A percentile compares a stretch with the other conserved stretches of the same genome.
These are phyloP conservation scores for Drosophila putrida DNA, from an alignment of 2,888 invertebrate species.

Conservation along the genomic window DNA sequence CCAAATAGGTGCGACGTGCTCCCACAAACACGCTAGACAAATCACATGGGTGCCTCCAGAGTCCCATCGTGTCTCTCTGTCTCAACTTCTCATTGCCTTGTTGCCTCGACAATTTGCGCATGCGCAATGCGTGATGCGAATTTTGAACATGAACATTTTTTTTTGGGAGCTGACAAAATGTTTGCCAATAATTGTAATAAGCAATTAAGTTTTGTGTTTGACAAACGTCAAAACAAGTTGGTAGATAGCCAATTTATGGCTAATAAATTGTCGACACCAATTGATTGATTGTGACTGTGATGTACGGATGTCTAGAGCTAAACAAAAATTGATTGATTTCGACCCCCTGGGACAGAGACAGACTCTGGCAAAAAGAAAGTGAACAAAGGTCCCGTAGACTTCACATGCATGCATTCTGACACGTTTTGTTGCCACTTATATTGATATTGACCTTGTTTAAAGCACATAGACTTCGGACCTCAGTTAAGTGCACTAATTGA, in stretches of 20 bases:
- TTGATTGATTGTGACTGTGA: conserved; percentile 33
- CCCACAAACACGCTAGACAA: conserved; percentile 40
- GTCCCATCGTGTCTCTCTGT: background rate
- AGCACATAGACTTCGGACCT: conserved; percentile 43
- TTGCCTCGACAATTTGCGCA: conserved; percentile 51
- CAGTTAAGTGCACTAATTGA: conserved; percentile 54
- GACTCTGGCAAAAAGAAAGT: conserved; percentile 62
- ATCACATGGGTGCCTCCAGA: conserved; percentile 24
- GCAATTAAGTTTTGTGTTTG: conserved; percentile 70
- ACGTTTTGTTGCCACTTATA: conserved; percentile 67
- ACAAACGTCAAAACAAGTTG: conserved; percentile 63
- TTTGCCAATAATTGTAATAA: conserved; percentile 52
- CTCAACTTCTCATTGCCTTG: conserved; percentile 1
- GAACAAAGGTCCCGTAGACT: conserved; percentile 43
- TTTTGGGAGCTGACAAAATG: conserved; percentile 25
- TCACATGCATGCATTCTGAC: conserved; percentile 76
- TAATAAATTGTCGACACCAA: conserved; percentile 56
- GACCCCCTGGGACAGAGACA: conserved; percentile 10
- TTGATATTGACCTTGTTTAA: conserved; percentile 85
- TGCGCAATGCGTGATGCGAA: conserved; percentile 52
- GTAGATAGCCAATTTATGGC: conserved; percentile 56
- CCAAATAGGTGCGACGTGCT: conserved; percentile 68
- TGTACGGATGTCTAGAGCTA: background rate
- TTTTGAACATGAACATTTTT: conserved; percentile 34
- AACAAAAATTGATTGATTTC: conserved; percentile 34